Evolutionary conservation across 2,797 vertebrate species (phyloP), one percentile per base, ranked within the genome.

Genomic region (Merluccius polli): DNA sequence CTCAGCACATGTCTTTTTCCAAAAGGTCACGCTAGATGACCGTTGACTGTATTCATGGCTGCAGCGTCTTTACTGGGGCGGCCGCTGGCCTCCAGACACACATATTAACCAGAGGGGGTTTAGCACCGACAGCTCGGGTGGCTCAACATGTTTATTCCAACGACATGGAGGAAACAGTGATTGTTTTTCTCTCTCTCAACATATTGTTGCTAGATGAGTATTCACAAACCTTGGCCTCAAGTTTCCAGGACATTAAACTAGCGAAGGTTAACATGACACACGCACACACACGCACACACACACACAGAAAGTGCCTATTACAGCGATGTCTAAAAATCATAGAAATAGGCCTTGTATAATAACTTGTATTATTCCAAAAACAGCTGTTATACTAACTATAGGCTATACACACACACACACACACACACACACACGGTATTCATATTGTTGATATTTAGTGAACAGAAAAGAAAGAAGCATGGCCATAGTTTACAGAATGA

Each of bases 221-320:
- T 59, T 59, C 52, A 59, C 21, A 59, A n/a, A 81, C 75, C 69
- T 77, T 73, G 74, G 69, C 15, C 65, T 78, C 74, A 79, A 16
- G 77, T 84, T 83, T 73, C 86, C 83, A 73, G 86, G 82, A 80
- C 86, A 79, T 82, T 84, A 79, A 68, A 48, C 75, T 77, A 78
- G 41, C 71, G 87, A 78, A 75, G 31, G 80, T 84, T 87, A 81
- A 85, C 78, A 63, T 63, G 6, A n/a, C 52, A 2, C 48, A n/a
- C 21, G 6, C 48, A 52, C 48, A n/a, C 48, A 52, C 48, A n/a
- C 48, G 7, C 48, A 21, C 48, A 52, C 48, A 24, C 52, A 59
- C 52, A 59, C 21, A 10, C 52, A 59, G 21, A 59, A n/a, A n/a
- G n/a, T n/a, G 16, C 21, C 21, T 21, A 52, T 21, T 52, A 52